Evolutionary conservation across 2,113 vertebrate genomes (phyloP).

Genomic region (Pampusana beccarii): DNA sequence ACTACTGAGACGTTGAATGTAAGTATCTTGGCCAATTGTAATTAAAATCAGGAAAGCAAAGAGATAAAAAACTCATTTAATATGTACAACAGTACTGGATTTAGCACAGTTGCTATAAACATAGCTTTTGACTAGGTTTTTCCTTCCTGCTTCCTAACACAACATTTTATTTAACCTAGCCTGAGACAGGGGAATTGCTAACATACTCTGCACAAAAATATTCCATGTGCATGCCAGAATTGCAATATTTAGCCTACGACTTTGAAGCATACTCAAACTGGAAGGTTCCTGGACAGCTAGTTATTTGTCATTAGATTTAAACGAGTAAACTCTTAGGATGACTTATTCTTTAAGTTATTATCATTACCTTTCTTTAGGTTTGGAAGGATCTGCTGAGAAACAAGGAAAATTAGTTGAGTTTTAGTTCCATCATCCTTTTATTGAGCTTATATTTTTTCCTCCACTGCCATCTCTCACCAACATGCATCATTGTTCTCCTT

Average conservation of each 20-base stretch:
- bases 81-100: background rate
- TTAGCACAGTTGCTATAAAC: background rate
- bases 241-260: background rate
- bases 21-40: background rate
- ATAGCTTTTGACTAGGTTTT: background rate
- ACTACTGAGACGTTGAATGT: background rate
- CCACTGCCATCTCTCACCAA: background rate
- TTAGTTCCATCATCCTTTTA: background rate
- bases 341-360: background rate
- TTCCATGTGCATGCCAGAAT: background rate
- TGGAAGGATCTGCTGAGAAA: background rate
- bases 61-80: background rate
- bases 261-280: background rate
- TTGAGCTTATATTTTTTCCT: background rate
- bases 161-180: background rate
- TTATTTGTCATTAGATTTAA: background rate
- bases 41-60: background rate
- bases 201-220: background rate
- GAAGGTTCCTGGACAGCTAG: background rate
- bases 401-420: background rate
- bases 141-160: background rate
- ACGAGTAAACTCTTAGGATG: background rate
- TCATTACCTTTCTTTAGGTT: background rate
- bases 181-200: background rate
- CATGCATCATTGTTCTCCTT: rapidly evolving